Base-by-base conservation (phyloP, 1,140 invertebrate species). In the Dermatophagoides farinae region DNA sequence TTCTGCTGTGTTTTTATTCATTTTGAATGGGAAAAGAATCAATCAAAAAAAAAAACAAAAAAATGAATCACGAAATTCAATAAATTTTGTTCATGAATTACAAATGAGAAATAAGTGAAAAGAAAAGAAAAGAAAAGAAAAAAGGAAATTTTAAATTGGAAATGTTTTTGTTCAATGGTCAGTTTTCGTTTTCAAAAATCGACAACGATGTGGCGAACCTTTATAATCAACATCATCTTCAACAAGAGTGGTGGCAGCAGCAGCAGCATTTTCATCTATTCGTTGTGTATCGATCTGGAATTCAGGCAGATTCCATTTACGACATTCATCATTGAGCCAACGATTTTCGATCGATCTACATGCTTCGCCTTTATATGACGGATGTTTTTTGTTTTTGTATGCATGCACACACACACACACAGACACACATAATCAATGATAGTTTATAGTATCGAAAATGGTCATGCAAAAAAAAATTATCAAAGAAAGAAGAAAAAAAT, bases 321-420 rank as follows among this genome's bases (percentile, higher is more conserved):
- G 83, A 70, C 83, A 84, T 74, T 88, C 85, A 70, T 82, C 86
- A 71, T 85, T 84, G 67, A 88, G 75, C 85, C 85, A 88, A 64
- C 83, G 84, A 71, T 85, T 84, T 74, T 88, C 84, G 63, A 83
- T 83, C 72, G 86, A 84, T 69, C 86, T 74, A 57, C 84, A 85
- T 66, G 85, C 76, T 77, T 86, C 82, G 69, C 83, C 85, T 87
- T 75, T 31, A 4, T 31, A 4, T 8, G 62, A n/a, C n/a, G n/a
- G n/a, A 79, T 47, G 46, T 4, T 47, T 18, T 20, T 18, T n/a
- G n/a, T n/a, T n/a, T n/a, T 14, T 61, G 8, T 22, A 41, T 59
- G 12, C 6, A 60, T n/a, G 25, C 18, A 16, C 25, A 61, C 11
- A n/a, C 50, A 62, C n/a, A 43, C 62, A 51, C 31, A 61, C 16